These are phyloP conservation scores for Delia radicum DNA, from an alignment of 1,140 invertebrate genomes.

Conservation along the genomic window DNA sequence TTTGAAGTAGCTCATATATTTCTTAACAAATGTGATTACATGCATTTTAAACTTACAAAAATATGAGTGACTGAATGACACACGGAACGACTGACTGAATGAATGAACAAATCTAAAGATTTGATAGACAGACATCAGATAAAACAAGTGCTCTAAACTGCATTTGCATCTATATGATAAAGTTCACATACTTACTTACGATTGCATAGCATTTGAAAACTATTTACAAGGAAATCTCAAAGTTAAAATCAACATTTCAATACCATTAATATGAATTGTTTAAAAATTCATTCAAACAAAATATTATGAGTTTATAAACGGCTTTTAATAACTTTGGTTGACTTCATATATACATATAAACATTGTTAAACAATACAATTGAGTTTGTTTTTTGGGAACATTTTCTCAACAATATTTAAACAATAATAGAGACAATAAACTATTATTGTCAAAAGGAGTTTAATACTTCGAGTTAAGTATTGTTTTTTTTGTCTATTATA, in stretches of 20 bases:
- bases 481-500: neutral
- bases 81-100: neutral
- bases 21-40: no score
- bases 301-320: neutral
- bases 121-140: slow-evolving; percentile 1
- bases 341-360: neutral
- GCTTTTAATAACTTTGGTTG: no score
- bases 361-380: neutral
- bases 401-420: neutral
- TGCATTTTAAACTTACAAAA: no score
- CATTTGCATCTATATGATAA: neutral
- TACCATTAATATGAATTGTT: neutral
- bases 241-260: neutral
- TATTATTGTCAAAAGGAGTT: neutral
- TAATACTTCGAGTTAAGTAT: neutral
- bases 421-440: neutral
- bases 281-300: neutral
- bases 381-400: neutral
- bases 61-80: neutral
- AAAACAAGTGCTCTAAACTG: neutral
- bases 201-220: neutral
- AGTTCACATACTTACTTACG: neutral
- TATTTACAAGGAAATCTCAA: neutral
- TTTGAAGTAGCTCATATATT: no score
- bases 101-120: neutral